phyloP scores from a whole-genome alignment of 2,113 vertebrate species.

The Hippocampus barbouri region DNA sequence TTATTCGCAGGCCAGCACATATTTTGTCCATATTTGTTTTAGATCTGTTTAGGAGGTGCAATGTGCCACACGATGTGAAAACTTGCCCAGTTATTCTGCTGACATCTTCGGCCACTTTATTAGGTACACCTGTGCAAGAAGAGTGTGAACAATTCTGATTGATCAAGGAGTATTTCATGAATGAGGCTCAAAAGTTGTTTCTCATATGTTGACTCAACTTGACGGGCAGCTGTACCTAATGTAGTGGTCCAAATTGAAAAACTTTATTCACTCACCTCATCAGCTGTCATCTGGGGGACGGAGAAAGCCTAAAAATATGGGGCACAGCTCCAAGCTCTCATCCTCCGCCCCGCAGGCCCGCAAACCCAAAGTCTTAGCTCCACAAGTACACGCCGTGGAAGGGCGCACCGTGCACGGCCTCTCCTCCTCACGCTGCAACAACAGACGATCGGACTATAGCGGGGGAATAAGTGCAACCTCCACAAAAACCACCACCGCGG shows the following conservation, averaged over 20 bases:
- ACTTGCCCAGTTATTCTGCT: no score
- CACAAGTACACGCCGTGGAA: not conserved
- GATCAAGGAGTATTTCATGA: no score
- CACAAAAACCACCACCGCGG: not conserved
- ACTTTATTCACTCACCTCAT: constrained; percentile 44
- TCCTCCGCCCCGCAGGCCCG: constrained; percentile 13
- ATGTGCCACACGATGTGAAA: no score
- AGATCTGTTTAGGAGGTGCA: no score
- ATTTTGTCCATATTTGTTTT: no score
- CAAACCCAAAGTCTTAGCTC: constrained; percentile 11
- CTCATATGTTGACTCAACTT: not conserved
- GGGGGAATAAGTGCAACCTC: not conserved
- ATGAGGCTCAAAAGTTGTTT: not conserved
- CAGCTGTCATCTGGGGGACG: constrained; percentile 25
- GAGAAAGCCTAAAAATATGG: not conserved
- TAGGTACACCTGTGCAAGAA: not conserved
- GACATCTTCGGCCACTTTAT: not conserved
- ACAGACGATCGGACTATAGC: not conserved
- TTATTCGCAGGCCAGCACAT: no score
- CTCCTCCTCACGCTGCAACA: not conserved
- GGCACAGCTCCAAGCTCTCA: constrained; percentile 52
- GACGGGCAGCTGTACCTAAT: not conserved
- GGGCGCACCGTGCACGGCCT: not conserved
- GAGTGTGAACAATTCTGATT: no score
- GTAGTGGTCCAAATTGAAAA: not conserved